A percentile compares a stretch with the other conserved stretches of the same genome.
Conservation (phyloP, 2,113 vertebrate genomes). For the Mesoclemmys tuberculata region DNA sequence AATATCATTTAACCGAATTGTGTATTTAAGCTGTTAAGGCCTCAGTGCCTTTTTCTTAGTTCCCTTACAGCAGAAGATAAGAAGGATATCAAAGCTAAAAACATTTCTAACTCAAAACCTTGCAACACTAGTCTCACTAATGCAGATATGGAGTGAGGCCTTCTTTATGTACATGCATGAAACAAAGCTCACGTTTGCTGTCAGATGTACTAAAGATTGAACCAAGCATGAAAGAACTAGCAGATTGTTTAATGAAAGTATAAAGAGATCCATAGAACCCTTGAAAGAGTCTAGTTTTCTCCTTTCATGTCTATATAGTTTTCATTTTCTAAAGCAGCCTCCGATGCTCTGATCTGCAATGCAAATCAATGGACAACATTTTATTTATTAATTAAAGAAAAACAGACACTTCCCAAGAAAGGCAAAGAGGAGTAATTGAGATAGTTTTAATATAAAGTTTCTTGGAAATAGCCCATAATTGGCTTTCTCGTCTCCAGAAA, state of each 20-base stretch:
- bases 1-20: not conserved
- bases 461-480: not conserved
- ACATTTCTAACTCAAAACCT: not conserved
- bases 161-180: fast-evolving
- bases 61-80: not conserved
- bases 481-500: not conserved
- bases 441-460: not conserved
- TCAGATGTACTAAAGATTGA: not conserved
- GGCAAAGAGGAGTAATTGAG: not conserved
- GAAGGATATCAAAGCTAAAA: fast-evolving
- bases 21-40: not conserved
- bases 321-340: not conserved
- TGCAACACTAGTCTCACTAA: not conserved
- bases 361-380: not conserved
- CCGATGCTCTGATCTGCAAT: not conserved
- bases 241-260: not conserved
- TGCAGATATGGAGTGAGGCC: not conserved
- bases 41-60: not conserved
- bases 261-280: not conserved
- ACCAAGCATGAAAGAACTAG: not conserved
- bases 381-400: not conserved
- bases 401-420: not conserved
- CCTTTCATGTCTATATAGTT: not conserved
- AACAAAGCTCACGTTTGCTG: not conserved
- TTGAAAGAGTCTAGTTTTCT: not conserved